These are phyloP conservation scores for Romanogobio albipinnatus DNA, from an alignment of 2,113 vertebrate species.

Conservation along the genomic window DNA sequence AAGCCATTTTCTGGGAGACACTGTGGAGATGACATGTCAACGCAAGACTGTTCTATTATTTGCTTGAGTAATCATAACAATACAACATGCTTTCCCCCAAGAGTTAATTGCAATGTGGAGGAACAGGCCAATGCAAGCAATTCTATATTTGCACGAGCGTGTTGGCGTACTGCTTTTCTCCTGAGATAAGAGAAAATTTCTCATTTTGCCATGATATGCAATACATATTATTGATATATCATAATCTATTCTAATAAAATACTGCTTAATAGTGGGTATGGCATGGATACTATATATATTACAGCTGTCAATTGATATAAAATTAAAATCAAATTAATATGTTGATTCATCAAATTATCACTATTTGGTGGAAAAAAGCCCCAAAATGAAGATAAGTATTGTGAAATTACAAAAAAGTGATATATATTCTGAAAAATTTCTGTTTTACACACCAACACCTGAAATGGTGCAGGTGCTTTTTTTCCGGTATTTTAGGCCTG, in stretches of 20 bases:
- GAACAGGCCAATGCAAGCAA: conserved; percentile 39
- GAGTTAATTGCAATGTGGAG: conserved; percentile 58
- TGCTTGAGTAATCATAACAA: conserved; percentile 64
- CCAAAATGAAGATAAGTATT: neutral
- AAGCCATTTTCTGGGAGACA: conserved; percentile 54
- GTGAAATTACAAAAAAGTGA: neutral
- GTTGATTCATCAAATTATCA: neutral
- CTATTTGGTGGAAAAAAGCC: neutral
- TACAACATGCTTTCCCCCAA: conserved; percentile 55
- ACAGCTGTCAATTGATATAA: neutral
- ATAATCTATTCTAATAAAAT: neutral
- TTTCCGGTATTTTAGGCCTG: no score
- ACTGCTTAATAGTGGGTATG: neutral
- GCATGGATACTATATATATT: neutral
- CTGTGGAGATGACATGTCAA: conserved; percentile 59
- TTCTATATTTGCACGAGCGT: conserved; percentile 38
- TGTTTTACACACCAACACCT: neutral
- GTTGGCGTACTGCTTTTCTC: conserved; percentile 4
- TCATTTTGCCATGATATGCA: neutral
- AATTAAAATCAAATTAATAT: neutral
- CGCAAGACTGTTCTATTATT: conserved; percentile 60
- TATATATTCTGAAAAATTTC: neutral
- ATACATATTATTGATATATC: neutral
- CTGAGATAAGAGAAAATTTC: conserved; percentile 6
- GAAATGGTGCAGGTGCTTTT: no score